Evolutionary conservation across 2,797 vertebrate genomes (phyloP).

Genomic region (Sebastes nivosus): DNA sequence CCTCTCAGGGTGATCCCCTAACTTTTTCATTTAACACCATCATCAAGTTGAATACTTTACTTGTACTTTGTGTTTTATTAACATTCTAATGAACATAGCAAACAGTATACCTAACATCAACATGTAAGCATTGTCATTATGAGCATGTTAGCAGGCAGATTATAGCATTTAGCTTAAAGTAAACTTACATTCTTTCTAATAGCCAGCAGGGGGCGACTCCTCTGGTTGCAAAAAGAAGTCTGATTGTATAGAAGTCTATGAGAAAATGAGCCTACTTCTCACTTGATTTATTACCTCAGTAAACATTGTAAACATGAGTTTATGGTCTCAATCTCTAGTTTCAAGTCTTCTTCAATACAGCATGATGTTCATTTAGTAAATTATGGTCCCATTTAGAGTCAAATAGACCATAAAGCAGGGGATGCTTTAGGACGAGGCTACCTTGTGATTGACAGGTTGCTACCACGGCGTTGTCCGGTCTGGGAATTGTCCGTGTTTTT

Average conservation of each 20-base stretch:
- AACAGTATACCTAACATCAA: background rate
- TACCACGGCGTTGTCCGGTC: no score
- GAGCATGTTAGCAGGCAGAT: background rate
- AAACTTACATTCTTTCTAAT: no score
- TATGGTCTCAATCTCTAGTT: no score
- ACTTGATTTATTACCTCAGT: no score
- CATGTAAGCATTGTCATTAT: background rate
- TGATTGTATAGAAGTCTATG: no score
- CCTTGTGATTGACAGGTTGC: accelerated
- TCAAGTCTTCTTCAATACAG: no score
- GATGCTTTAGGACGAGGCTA: accelerated
- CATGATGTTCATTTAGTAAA: no score
- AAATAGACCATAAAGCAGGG: no score
- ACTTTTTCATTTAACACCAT: background rate
- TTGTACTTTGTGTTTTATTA: background rate
- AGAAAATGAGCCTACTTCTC: no score
- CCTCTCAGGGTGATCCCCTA: background rate
- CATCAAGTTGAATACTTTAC: background rate
- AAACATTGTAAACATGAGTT: no score
- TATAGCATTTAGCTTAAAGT: background rate
- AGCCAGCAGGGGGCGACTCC: background rate
- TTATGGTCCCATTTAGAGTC: no score
- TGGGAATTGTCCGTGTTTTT: accelerated
- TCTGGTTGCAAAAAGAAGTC: no score
- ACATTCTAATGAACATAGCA: background rate